Base-by-base conservation (phyloP, 2,113 vertebrate genomes). In the Prolemur simus region DNA sequence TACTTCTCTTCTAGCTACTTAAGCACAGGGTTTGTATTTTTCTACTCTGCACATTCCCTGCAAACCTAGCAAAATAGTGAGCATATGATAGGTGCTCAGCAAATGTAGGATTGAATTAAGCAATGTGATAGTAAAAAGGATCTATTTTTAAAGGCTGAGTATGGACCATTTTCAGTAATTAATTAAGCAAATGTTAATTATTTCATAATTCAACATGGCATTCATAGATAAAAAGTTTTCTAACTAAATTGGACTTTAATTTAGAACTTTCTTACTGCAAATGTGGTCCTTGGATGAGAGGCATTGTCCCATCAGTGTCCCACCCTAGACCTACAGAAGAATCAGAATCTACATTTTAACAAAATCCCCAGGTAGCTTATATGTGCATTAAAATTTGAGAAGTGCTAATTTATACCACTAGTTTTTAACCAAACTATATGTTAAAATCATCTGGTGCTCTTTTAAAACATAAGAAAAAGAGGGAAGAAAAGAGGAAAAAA, bases 181-280 rank as follows among this genome's bases (percentile, higher is more conserved):
- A 64, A 78, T 71, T 29, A 84, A 93, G 34, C 42, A 56, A 39
- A 85, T 49, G 32, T 60, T 82, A 80, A 95, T 89, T 83, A 94
- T 45, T 64, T 90, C 37, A 81, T 2, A 83, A 39, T 56, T 82
- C 15, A 1, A 18, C 15, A 56, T 89, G 25, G 15, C 29, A 89
- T 49, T 87, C 69, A 52, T 13, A 5, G 34, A 56, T 63, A 12
- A 91, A 90, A 74, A 12, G 4, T 74, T 64, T 74, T 71, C 39
- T 80, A 52, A 49, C 9, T 63, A 63, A 80, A 60, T 3, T 10
- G 20, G 1, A 9, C 6, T 82, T 91, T 39, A 58, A 39, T 68
- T 84, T 96, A 68, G 39, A 85, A 5, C 10, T 84, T 63, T 58
- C 32, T 42, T 87, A 63, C 15, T 37, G 14, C 64, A 96, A 95